phyloP scores from a whole-genome alignment of 2,888 invertebrate species.

The Argyresthia albistria region DNA sequence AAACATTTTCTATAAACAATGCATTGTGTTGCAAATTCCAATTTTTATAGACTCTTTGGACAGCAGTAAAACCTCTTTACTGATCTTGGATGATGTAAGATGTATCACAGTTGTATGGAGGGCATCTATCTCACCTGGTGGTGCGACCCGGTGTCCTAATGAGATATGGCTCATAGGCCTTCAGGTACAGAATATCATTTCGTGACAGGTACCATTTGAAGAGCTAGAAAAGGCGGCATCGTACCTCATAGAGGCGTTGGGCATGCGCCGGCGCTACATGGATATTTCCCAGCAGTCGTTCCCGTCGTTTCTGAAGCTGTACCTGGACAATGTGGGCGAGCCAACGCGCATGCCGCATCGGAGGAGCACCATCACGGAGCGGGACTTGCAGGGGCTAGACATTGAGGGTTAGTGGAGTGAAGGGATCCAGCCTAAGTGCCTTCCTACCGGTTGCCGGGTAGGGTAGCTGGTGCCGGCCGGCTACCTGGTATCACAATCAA shows the following conservation, averaged over 20 bases:
- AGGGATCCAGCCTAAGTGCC: neutral
- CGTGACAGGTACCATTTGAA: constrained; percentile 86
- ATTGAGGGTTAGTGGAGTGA: constrained; percentile 76
- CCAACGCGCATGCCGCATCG: constrained; percentile 46
- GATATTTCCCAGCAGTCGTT: constrained; percentile 85
- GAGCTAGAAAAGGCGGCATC: constrained; percentile 90
- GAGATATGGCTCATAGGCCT: too few relatives aligned
- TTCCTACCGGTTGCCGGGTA: too few relatives aligned
- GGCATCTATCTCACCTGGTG: too few relatives aligned
- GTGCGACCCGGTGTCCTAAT: too few relatives aligned
- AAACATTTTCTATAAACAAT: too few relatives aligned
- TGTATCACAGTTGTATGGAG: too few relatives aligned
- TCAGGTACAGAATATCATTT: neutral
- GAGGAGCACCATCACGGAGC: constrained; percentile 44
- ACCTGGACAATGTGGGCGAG: constrained; percentile 77
- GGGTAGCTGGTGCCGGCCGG: too few relatives aligned
- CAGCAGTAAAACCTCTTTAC: too few relatives aligned
- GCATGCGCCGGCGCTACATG: constrained; percentile 92
- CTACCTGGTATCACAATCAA: too few relatives aligned
- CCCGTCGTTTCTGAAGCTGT: constrained; percentile 76
- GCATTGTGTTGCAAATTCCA: too few relatives aligned
- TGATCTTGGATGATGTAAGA: too few relatives aligned
- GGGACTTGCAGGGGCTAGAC: constrained; percentile 75
- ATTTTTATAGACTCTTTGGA: too few relatives aligned
- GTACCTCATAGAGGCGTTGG: constrained; percentile 86